Conservation (phyloP, 2,888 invertebrate genomes). For the Noctuana brunneofusca region DNA sequence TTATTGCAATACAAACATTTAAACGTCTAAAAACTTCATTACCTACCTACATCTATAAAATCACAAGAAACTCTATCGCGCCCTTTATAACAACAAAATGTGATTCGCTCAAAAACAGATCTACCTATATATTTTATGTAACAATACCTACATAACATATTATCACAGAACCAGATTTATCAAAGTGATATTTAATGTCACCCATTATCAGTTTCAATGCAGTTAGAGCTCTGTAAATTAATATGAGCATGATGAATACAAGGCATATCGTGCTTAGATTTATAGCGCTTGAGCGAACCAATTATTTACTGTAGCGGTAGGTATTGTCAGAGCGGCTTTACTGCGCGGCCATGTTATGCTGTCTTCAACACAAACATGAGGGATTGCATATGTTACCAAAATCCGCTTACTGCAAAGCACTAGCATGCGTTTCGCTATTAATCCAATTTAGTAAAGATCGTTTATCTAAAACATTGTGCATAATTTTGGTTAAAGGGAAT, state of each 20-base stretch:
- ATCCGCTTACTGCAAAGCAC: background rate
- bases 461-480: too few relatives aligned
- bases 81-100: too few relatives aligned
- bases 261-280: constrained; percentile 33
- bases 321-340: background rate
- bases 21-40: too few relatives aligned
- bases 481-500: too few relatives aligned
- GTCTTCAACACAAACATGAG: background rate
- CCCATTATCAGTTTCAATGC: background rate
- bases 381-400: background rate
- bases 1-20: too few relatives aligned
- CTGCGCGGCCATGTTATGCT: background rate
- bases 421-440: background rate
- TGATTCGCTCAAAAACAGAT: too few relatives aligned
- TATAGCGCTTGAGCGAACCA: constrained; percentile 37
- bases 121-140: too few relatives aligned
- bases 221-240: background rate
- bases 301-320: background rate
- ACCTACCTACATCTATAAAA: too few relatives aligned
- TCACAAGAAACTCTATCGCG: too few relatives aligned
- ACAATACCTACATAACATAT: too few relatives aligned
- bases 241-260: constrained; percentile 6
- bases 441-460: too few relatives aligned
- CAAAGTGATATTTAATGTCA: background rate
- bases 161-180: background rate